phyloP scores from a whole-genome alignment of 2,797 vertebrate genomes.

The Eremophila alpestris region DNA sequence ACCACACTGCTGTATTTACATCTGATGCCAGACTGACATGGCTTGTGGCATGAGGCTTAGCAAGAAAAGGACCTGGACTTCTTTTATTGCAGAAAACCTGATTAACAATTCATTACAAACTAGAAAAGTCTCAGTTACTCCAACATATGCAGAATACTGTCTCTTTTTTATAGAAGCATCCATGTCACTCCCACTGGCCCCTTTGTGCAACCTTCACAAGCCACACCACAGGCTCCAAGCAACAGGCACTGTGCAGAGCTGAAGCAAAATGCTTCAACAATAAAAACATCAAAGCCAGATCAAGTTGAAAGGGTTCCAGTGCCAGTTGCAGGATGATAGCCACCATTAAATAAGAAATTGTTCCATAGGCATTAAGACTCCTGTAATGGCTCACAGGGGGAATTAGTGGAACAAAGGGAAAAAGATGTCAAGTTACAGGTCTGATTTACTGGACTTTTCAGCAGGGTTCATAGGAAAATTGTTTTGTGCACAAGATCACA shows the following conservation, averaged over 20 bases:
- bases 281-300: conserved; percentile 3
- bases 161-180: background rate
- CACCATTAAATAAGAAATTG: background rate
- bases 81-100: background rate
- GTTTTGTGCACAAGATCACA: conserved; percentile 25
- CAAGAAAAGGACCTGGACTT: background rate
- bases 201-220: background rate
- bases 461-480: background rate
- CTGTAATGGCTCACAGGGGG: background rate
- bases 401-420: background rate
- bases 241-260: background rate
- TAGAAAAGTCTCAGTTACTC: background rate
- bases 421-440: background rate
- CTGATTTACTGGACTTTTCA: conserved; percentile 19
- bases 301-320: background rate
- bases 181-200: background rate
- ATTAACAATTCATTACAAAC: background rate
- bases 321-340: background rate
- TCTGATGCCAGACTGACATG: too few species aligned
- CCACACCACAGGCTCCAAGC: background rate
- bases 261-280: background rate
- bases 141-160: background rate
- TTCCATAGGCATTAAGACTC: background rate
- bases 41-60: background rate
- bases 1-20: background rate